phyloP scores from a whole-genome alignment of 2,113 vertebrate species.

The Isurus oxyrinchus region DNA sequence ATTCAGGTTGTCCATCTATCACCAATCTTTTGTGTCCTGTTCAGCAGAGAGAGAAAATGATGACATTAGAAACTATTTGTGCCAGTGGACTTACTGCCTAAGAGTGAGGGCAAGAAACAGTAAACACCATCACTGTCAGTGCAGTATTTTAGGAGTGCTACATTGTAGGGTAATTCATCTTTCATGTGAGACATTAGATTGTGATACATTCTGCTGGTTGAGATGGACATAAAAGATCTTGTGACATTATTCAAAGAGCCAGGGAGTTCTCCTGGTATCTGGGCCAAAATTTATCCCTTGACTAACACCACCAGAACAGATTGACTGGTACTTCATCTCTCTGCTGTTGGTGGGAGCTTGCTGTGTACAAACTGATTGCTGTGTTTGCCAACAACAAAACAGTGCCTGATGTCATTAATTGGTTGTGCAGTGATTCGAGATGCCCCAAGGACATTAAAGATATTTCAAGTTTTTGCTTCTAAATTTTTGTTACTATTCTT shows the following conservation, averaged over 20 bases:
- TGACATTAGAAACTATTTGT: not conserved
- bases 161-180: not conserved
- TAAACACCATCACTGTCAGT: not conserved
- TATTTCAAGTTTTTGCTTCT: not conserved
- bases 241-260: not conserved
- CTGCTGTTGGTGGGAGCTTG: not conserved
- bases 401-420: not conserved
- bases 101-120: not conserved
- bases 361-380: not conserved
- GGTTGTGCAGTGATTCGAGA: not conserved
- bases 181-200: not conserved
- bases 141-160: not conserved
- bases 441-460: not conserved
- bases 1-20: not conserved
- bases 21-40: too few species aligned
- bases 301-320: not conserved
- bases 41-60: not conserved
- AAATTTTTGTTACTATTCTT: not conserved
- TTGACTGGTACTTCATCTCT: not conserved
- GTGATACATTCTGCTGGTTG: not conserved
- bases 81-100: not conserved
- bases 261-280: not conserved
- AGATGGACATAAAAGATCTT: not conserved
- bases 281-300: not conserved
- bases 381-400: not conserved